Percentiles rank a stretch among this genome's conserved stretches.
Evolutionary conservation across 2,888 invertebrate species (phyloP).

Genomic region (Cancer borealis): DNA sequence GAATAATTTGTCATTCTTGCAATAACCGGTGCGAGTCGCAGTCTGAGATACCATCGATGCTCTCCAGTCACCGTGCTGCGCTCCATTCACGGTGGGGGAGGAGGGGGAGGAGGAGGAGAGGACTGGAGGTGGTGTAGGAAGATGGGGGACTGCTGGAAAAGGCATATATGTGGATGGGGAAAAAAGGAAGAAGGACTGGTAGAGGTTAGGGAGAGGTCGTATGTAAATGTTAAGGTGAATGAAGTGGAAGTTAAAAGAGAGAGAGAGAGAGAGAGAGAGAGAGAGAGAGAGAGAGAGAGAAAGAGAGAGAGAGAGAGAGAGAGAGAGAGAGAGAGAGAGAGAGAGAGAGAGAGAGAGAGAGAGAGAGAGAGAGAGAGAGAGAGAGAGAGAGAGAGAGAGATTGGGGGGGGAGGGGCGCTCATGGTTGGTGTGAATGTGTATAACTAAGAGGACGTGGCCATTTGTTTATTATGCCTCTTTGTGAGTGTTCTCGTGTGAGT

Average conservation of each 20-base stretch:
- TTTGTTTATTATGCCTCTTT: background rate
- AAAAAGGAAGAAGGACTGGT: background rate
- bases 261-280: background rate
- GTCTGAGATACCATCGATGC: slow-evolving; percentile 49
- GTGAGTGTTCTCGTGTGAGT: background rate
- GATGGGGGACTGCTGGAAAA: background rate
- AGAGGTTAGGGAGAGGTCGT: background rate
- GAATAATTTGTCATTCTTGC: slow-evolving; percentile 61
- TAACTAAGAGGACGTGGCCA: background rate
- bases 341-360: background rate
- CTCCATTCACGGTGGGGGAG: background rate
- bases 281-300: slow-evolving; percentile 7
- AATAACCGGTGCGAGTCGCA: slow-evolving; percentile 60
- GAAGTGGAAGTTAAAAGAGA: background rate
- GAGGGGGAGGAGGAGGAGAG: background rate
- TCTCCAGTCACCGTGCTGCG: slow-evolving; percentile 51
- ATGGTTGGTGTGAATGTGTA: background rate
- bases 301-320: background rate
- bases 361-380: background rate
- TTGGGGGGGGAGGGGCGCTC: background rate
- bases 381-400: background rate
- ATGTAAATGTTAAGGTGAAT: background rate
- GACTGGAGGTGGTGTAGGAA: background rate
- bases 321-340: background rate
- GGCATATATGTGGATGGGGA: background rate